Conservation (phyloP, 2,797 vertebrate genomes). For the Ciconia nigra region DNA sequence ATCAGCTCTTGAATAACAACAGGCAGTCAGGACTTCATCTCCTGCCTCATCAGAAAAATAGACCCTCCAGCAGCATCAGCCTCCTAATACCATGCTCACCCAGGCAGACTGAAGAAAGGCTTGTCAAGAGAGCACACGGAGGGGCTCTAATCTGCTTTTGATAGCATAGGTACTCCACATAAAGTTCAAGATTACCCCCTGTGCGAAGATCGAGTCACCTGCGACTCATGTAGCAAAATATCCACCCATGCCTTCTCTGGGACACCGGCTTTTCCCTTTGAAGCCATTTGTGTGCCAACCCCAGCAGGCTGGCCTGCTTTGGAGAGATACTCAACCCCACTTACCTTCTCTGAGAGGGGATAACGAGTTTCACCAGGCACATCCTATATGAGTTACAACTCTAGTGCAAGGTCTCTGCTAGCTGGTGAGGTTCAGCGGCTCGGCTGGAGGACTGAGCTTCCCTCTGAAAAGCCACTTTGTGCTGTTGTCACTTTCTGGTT, state of each 20-base stretch:
- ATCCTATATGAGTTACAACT: background rate
- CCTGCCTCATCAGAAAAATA: slow-evolving; percentile 6
- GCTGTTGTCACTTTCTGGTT: background rate
- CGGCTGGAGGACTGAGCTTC: background rate
- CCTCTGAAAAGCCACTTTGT: background rate
- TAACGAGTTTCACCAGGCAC: background rate
- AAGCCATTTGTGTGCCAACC: background rate
- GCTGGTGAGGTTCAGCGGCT: background rate
- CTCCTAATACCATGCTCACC: background rate
- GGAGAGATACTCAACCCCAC: background rate
- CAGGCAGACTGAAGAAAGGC: background rate
- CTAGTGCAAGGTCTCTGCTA: background rate
- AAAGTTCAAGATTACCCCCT: background rate
- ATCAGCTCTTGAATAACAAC: background rate
- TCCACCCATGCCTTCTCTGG: background rate
- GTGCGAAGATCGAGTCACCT: background rate
- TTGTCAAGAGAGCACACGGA: background rate
- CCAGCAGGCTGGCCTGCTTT: background rate
- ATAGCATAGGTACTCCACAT: background rate
- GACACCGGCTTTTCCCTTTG: background rate
- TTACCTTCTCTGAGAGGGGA: background rate
- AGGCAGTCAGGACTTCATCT: background rate
- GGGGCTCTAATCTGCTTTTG: background rate
- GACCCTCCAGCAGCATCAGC: background rate
- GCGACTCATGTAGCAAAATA: background rate